Percentiles rank a stretch among this genome's conserved stretches.
Evolutionary conservation across 2,888 invertebrate species (phyloP).

Genomic region (Brachypalpus laphriformis): DNA sequence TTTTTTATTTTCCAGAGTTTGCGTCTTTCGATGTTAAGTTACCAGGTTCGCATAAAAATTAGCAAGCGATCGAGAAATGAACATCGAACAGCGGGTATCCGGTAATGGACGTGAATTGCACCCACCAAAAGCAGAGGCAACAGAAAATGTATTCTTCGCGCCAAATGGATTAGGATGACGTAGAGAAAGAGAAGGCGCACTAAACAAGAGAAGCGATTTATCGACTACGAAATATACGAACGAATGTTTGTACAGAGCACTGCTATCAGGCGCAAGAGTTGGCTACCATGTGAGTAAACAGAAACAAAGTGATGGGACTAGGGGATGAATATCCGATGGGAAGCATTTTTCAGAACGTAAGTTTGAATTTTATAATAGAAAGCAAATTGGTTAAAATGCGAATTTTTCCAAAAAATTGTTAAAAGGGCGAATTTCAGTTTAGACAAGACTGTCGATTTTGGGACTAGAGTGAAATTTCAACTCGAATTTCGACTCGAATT

Average conservation of each 20-base stretch:
- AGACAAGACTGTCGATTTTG: no score
- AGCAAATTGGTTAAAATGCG: no score
- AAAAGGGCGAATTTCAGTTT: no score
- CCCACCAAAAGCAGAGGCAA: not conserved
- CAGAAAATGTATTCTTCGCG: conserved; percentile 1
- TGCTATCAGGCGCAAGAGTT: not conserved
- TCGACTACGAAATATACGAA: not conserved
- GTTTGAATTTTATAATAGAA: no score
- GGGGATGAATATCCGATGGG: not conserved
- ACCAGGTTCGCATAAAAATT: conserved; percentile 77
- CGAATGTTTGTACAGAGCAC: not conserved
- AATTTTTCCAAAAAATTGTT: no score
- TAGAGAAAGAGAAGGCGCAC: conserved; percentile 36
- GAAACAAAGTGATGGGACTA: not conserved
- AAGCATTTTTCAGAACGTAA: not conserved
- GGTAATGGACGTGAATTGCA: conserved; percentile 13
- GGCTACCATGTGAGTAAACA: not conserved
- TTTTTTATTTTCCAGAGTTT: conserved; percentile 80
- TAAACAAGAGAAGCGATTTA: conserved; percentile 28
- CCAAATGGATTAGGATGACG: conserved; percentile 21
- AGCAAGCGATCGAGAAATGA: conserved; percentile 57
- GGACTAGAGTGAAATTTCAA: no score
- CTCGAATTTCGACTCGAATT: no score
- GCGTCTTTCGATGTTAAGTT: conserved; percentile 83
- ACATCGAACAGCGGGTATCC: conserved; percentile 47